phyloP scores from a whole-genome alignment of 2,113 vertebrate genomes.

The Eulemur rufifrons region DNA sequence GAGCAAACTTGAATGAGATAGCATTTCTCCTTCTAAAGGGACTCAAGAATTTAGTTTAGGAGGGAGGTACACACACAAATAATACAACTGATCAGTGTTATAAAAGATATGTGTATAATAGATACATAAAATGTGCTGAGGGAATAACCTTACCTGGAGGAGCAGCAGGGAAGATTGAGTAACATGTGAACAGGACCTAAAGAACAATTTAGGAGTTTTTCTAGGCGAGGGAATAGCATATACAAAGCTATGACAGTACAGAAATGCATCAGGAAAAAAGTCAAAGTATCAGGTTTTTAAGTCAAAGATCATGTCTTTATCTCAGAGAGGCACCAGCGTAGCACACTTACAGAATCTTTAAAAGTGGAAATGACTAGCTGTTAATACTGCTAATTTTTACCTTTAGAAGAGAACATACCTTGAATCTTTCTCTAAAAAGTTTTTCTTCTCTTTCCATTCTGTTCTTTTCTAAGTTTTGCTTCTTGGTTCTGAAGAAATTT shows the following conservation, averaged over 20 bases:
- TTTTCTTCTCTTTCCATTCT: conserved; percentile 84
- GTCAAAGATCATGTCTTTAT: not conserved
- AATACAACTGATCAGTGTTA: not conserved
- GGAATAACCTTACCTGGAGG: not conserved
- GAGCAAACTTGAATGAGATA: not conserved
- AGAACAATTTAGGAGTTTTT: not conserved
- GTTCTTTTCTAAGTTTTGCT: conserved; percentile 74
- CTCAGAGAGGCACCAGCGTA: not conserved
- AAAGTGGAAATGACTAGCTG: not conserved
- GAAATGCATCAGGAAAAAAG: not conserved
- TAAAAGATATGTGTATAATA: not conserved
- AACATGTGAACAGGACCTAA: not conserved
- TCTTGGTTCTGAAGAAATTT: conserved; percentile 79
- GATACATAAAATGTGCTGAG: not conserved
- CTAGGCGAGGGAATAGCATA: not conserved
- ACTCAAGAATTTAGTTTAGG: not conserved
- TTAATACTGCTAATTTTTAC: not conserved
- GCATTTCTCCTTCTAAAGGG: not conserved
- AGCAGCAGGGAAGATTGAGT: not conserved
- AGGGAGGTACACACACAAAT: not conserved
- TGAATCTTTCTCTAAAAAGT: conserved; percentile 83
- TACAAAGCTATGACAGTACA: not conserved
- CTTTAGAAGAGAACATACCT: conserved; percentile 73
- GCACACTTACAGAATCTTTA: not conserved
- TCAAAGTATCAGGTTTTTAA: not conserved